These are phyloP conservation scores for Rhyacichthys aspro DNA, from an alignment of 2,797 vertebrate species.

Conservation along the genomic window DNA sequence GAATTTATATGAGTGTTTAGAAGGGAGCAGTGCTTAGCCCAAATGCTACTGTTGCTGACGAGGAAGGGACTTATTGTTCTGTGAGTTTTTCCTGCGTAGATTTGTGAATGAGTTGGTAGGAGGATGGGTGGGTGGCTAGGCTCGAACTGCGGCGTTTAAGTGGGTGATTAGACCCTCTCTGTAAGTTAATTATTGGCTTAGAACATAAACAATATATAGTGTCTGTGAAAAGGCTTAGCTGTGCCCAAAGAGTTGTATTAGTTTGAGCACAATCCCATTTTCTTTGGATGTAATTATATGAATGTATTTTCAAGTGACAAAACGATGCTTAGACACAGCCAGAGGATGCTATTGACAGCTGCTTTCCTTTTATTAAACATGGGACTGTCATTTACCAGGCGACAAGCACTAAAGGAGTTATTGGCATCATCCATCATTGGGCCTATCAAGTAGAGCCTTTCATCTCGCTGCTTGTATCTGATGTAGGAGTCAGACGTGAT, in stretches of 20 bases:
- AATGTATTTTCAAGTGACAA: constrained; percentile 23
- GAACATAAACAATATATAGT: background rate
- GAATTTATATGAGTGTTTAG: constrained; percentile 92
- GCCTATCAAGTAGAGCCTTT: constrained; percentile 40
- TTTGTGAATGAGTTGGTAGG: constrained; percentile 42
- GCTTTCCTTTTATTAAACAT: constrained; percentile 36
- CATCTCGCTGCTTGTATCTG: constrained; percentile 41
- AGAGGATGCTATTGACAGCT: constrained; percentile 15
- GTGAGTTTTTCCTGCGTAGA: constrained; percentile 42
- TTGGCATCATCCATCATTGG: constrained; percentile 57
- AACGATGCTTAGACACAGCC: constrained; percentile 20
- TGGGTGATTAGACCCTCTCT: constrained; percentile 40
- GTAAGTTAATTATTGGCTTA: constrained; percentile 30
- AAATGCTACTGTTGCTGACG: constrained; percentile 56
- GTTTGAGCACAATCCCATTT: constrained; percentile 35
- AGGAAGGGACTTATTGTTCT: constrained; percentile 74
- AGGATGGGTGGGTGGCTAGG: constrained; percentile 3
- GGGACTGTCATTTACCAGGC: constrained; percentile 30
- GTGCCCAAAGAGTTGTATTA: constrained; percentile 22
- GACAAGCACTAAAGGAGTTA: constrained; percentile 52
- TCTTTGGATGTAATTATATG: constrained; percentile 24
- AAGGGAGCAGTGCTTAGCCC: constrained; percentile 45
- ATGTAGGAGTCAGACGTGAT: constrained; percentile 45
- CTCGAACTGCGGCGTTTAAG: constrained; percentile 26
- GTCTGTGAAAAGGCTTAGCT: constrained; percentile 1